A percentile compares a stretch with the other conserved stretches of the same genome.
Conservation (phyloP, 2,888 invertebrate species). For the Gastracanthus pulcherrimus region DNA sequence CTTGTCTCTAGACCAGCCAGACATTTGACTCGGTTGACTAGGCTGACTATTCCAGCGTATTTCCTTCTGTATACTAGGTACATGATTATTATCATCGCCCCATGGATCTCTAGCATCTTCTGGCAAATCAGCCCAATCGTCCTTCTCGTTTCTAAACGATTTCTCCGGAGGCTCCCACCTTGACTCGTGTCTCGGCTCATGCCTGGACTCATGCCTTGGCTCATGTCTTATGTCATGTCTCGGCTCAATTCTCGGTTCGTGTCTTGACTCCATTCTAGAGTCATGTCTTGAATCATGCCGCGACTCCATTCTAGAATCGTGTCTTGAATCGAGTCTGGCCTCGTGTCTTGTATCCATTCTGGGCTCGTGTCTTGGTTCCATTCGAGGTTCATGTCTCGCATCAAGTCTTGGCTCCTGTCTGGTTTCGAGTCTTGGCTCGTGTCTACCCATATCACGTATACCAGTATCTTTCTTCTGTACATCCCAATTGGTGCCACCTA, state of each 20-base stretch:
- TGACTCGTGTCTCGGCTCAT: constrained; percentile 15
- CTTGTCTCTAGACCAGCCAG: constrained; percentile 49
- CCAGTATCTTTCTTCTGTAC: constrained; percentile 65
- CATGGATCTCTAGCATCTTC: constrained; percentile 75
- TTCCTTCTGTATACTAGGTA: constrained; percentile 42
- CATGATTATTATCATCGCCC: constrained; percentile 68
- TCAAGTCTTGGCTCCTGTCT: constrained; percentile 27
- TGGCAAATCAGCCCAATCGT: constrained; percentile 72
- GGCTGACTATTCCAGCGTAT: constrained; percentile 56
- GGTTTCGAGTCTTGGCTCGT: constrained; percentile 24
- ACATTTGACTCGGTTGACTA: constrained; percentile 32
- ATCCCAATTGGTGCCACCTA: constrained; percentile 65
- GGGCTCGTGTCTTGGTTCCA: constrained; percentile 16
- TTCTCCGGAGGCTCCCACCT: constrained; percentile 54
- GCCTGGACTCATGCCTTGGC: constrained; percentile 42
- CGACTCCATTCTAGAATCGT: constrained; percentile 35
- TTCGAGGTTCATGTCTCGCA: constrained; percentile 8
- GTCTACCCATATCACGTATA: constrained; percentile 50
- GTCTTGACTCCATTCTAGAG: constrained; percentile 48
- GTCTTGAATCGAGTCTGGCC: constrained; percentile 40
- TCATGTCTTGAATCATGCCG: constrained; percentile 59
- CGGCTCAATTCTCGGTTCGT: constrained; percentile 30
- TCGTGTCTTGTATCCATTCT: constrained; percentile 17
- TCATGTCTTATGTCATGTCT: constrained; percentile 60
- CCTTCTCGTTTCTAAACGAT: constrained; percentile 66